These are phyloP conservation scores for Cylindroiulus punctatus DNA, from an alignment of 2,888 invertebrate species.

Conservation along the genomic window DNA sequence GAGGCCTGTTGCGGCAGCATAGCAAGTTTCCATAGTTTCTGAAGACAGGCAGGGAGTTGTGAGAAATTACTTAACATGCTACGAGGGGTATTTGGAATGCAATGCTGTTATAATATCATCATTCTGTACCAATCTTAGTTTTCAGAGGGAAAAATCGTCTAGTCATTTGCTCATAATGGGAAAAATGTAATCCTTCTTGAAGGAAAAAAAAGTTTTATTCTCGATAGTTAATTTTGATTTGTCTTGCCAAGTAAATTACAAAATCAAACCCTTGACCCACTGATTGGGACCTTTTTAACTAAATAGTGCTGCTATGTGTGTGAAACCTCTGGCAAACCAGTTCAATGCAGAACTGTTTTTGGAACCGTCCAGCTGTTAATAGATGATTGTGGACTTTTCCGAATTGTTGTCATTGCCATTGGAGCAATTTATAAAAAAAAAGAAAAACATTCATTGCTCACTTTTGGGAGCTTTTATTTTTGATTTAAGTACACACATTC, in stretches of 20 bases:
- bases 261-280: not conserved
- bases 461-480: conserved; percentile 43
- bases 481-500: conserved; percentile 22
- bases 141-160: not conserved
- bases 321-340: not conserved
- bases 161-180: conserved; percentile 30
- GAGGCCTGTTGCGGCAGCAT: too few relatives aligned
- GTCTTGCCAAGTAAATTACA: not conserved
- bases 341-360: conserved; percentile 1
- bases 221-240: not conserved
- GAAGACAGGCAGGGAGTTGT: not conserved
- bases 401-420: conserved; percentile 45
- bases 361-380: conserved; percentile 36
- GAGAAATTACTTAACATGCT: conserved; percentile 10
- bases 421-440: conserved; percentile 13
- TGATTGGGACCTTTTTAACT: conserved; percentile 12
- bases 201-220: not conserved
- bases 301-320: not conserved
- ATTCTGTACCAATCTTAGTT: conserved; percentile 5
- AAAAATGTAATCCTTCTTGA: not conserved
- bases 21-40: too few relatives aligned
- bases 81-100: not conserved
- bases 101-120: not conserved
- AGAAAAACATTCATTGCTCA: not conserved
- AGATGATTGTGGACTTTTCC: conserved; percentile 40